A percentile compares a stretch with the other conserved stretches of the same genome.
Conservation (phyloP, 2,113 vertebrate species). For the Saguinus imperator region DNA sequence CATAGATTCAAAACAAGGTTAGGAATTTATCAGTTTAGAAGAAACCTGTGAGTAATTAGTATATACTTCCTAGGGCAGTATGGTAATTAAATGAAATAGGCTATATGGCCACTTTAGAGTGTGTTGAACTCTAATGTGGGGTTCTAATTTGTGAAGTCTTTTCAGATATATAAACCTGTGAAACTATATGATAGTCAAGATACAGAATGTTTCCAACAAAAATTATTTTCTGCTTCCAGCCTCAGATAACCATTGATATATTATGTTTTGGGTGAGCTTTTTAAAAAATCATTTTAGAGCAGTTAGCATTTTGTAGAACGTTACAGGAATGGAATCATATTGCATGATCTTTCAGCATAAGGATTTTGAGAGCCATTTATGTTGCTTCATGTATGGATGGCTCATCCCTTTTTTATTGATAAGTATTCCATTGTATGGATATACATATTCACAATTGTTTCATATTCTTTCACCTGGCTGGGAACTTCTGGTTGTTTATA, state of each 20-base stretch:
- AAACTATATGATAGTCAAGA: neutral
- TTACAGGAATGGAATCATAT: neutral
- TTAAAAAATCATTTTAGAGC: neutral
- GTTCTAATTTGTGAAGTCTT: neutral
- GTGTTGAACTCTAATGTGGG: neutral
- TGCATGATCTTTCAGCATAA: neutral
- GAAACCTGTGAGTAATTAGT: neutral
- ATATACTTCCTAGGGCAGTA: neutral
- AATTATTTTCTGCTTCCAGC: neutral
- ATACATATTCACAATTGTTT: neutral
- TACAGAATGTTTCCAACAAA: neutral
- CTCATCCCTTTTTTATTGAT: neutral
- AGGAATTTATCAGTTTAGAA: neutral
- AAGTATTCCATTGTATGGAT: neutral
- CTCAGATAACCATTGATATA: neutral
- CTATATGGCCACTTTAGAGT: neutral
- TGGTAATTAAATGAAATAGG: neutral
- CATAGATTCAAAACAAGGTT: neutral
- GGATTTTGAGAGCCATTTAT: neutral
- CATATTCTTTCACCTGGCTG: neutral
- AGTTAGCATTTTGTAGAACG: neutral
- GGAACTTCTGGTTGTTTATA: neutral
- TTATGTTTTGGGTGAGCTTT: neutral
- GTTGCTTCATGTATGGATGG: neutral
- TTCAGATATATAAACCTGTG: neutral